Conservation (phyloP, 2,888 invertebrate species). For the Hylaea fasciaria region DNA sequence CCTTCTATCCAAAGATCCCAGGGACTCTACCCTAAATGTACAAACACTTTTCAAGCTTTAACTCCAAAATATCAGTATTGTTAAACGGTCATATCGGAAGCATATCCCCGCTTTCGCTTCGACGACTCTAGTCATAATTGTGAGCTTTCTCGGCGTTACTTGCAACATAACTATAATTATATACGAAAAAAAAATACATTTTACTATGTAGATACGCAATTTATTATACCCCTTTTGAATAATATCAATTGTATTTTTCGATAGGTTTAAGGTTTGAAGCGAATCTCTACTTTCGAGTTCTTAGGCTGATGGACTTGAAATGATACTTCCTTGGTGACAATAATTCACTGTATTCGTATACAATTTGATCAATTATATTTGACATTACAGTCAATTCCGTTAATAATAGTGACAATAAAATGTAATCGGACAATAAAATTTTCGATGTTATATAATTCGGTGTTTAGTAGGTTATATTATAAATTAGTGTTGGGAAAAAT, state of each 20-base stretch:
- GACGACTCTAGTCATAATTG: slow-evolving; percentile 53
- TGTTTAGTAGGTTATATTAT: slow-evolving; percentile 59
- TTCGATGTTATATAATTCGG: slow-evolving; percentile 64
- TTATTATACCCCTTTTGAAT: slow-evolving; percentile 65
- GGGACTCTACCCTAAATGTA: slow-evolving; percentile 57
- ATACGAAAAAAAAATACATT: slow-evolving; percentile 58
- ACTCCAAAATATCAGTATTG: slow-evolving; percentile 59
- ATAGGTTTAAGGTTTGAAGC: slow-evolving; percentile 68
- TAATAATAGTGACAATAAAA: slow-evolving; percentile 64
- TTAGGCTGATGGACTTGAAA: slow-evolving; percentile 36
- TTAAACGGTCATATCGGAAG: slow-evolving; percentile 75
- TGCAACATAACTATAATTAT: slow-evolving; percentile 65
- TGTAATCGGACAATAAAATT: slow-evolving; percentile 66
- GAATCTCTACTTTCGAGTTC: slow-evolving; percentile 44
- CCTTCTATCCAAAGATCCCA: slow-evolving; percentile 54
- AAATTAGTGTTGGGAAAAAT: slow-evolving; percentile 52
- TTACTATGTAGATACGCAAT: slow-evolving; percentile 74
- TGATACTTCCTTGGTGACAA: slow-evolving; percentile 67
- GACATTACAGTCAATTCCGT: slow-evolving; percentile 73
- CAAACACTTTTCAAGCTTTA: slow-evolving; percentile 53
- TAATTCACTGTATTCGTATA: slow-evolving; percentile 63
- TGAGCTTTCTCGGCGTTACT: slow-evolving; percentile 69
- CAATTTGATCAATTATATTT: slow-evolving; percentile 72
- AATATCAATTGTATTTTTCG: slow-evolving; percentile 74
- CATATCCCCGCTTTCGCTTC: slow-evolving; percentile 79